Conservation (phyloP, 2,113 vertebrate species). For the Cyprinodon tularosa region DNA sequence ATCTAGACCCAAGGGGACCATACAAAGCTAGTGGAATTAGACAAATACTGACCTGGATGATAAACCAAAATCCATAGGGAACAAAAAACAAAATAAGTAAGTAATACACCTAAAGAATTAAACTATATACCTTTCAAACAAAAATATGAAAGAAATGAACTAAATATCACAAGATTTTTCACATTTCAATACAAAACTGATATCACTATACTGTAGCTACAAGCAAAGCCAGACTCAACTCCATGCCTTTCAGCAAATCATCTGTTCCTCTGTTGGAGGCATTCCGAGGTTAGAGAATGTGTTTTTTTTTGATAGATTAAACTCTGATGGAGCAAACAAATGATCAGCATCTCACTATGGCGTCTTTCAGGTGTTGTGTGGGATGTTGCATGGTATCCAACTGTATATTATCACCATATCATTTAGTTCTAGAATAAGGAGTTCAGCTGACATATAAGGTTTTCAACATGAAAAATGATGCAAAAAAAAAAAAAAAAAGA, state of each 20-base stretch:
- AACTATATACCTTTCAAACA: not conserved
- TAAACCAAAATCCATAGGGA: too few relatives aligned
- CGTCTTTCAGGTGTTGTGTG: slow-evolving; percentile 1
- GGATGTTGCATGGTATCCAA: not conserved
- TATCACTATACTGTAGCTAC: not conserved
- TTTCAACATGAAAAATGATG: not conserved
- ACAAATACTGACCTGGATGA: too few relatives aligned
- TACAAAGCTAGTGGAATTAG: too few relatives aligned
- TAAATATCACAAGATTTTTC: too few relatives aligned
- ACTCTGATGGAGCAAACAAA: not conserved
- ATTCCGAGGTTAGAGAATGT: not conserved
- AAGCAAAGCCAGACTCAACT: not conserved
- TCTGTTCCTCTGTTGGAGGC: not conserved
- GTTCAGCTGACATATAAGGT: not conserved
- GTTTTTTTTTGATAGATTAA: not conserved
- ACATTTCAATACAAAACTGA: not conserved
- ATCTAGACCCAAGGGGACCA: too few relatives aligned
- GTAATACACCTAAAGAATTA: not conserved
- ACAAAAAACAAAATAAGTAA: too few relatives aligned
- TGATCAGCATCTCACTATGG: not conserved
- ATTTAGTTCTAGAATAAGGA: not conserved
- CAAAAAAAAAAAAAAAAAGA: not conserved
- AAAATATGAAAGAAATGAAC: too few relatives aligned
- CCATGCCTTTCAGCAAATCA: not conserved
- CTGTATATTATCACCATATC: not conserved